Conservation (phyloP, 1,140 invertebrate genomes). For the Bombus confusus region DNA sequence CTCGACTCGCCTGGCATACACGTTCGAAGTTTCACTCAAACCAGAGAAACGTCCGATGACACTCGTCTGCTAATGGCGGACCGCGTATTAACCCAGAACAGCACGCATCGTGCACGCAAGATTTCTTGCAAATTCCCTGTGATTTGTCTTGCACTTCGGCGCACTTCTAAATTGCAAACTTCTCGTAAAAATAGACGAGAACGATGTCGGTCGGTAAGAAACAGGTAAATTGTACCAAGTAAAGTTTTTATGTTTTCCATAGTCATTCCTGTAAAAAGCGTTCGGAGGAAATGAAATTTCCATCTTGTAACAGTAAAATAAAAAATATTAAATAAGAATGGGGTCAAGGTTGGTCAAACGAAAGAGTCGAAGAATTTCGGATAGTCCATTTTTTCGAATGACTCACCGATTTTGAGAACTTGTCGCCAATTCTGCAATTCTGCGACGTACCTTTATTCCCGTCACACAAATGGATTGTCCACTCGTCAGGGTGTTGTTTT, state of each 20-base stretch:
- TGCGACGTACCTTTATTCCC: too few relatives aligned
- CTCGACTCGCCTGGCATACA: constrained; percentile 7
- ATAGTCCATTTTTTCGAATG: background rate
- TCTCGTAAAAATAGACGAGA: background rate
- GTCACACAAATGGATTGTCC: too few relatives aligned
- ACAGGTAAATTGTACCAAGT: background rate
- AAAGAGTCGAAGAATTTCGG: constrained; percentile 1
- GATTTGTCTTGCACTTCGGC: background rate
- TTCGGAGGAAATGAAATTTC: background rate
- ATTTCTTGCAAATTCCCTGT: constrained; percentile 22
- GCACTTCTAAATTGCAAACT: background rate
- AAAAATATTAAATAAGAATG: background rate
- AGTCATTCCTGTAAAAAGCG: background rate
- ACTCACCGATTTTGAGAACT: background rate
- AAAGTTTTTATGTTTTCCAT: background rate
- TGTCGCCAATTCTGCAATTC: too few relatives aligned
- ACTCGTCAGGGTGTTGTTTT: too few relatives aligned
- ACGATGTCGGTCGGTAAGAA: constrained; percentile 13
- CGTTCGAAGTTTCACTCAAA: constrained; percentile 36
- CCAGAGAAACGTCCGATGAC: constrained; percentile 26
- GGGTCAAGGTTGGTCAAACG: background rate
- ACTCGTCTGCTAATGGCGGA: background rate
- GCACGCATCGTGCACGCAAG: background rate
- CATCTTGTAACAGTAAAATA: background rate
- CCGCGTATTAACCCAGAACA: constrained; percentile 31